Evolutionary conservation across 2,797 vertebrate species (phyloP), one percentile per base, ranked within the genome.

Genomic region (Atherinosoma microstoma): DNA sequence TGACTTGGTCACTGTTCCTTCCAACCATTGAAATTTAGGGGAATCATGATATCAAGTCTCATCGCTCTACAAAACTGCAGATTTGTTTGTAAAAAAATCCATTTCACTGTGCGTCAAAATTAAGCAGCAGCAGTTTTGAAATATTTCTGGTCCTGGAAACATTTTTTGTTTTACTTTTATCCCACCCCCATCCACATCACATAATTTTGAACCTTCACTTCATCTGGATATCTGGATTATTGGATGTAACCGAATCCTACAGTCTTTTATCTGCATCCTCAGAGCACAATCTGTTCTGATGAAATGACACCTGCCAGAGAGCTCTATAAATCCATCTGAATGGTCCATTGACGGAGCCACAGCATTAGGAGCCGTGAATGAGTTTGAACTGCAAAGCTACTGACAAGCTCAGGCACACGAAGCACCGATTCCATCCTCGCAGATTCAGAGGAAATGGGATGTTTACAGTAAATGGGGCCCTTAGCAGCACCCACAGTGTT

Each of bases 401-500:
- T 59, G 80, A 82, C 73, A 47, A 76, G 85, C 87, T 76, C 74
- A 59, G 83, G 79, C 76, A 12, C 75, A 71, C 54, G 58, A 53
- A 84, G 88, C 73, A 75, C 84, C 83, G 87, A 92, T 88, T 91
- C 73, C 82, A 70, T 64, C 78, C 64, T 73, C 69, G 85, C 67
- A 76, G 84, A 92, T 91, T 84, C 72, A 62, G 70, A 77, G 87
- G 92, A 94, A 93, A 94, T 93, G 69, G 91, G 90, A 91, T 92
- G 91, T 93, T 94, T 93, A 88, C 85, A 84, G 87, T 87, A 92
- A 93, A 94, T 88, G 90, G 86, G 85, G 64, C 87, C 85, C 84
- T 91, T 77, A 90, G 86, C 87, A 80, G 85, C 90, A 78, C 84
- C 80, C 56, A 66, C 85, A 61, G 85, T 88, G 90, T 92, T 94